A percentile compares a stretch with the other conserved stretches of the same genome.
These are phyloP conservation scores for Maconellicoccus hirsutus DNA, from an alignment of 1,140 invertebrate species.

Conservation along the genomic window DNA sequence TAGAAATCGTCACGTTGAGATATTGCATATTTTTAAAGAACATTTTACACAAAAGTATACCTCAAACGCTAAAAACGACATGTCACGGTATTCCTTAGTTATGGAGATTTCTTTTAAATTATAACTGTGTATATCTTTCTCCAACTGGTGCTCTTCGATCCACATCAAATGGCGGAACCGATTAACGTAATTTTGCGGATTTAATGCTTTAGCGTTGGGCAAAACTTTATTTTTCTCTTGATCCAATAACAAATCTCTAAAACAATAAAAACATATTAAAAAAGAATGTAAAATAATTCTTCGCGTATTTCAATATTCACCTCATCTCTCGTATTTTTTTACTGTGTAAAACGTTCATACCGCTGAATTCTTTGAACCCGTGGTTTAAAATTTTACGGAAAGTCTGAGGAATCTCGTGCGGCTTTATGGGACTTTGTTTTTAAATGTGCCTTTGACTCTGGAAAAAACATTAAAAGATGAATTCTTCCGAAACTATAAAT, in stretches of 20 bases:
- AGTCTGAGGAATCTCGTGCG: not conserved
- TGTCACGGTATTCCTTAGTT: not conserved
- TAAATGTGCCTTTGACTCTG: not conserved
- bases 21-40: too few relatives aligned
- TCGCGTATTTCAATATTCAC: not conserved
- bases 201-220: not conserved
- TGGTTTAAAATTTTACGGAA: not conserved
- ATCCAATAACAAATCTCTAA: not conserved
- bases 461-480: too few relatives aligned
- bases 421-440: too few relatives aligned
- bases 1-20: not conserved
- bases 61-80: not conserved
- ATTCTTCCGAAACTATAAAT: too few relatives aligned
- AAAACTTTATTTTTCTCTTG: not conserved
- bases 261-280: not conserved
- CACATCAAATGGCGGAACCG: slow-evolving; percentile 7
- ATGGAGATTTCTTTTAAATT: slow-evolving; percentile 10
- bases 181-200: not conserved
- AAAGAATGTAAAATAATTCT: too few relatives aligned
- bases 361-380: not conserved
- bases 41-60: not conserved
- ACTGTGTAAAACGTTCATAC: not conserved
- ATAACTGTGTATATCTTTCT: not conserved
- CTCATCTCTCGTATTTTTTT: not conserved
- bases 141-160: slow-evolving; percentile 18